Evolutionary conservation across 92 coral and sea anemone genomes (phyloP).

Genomic region (Pocillopora grandis): DNA sequence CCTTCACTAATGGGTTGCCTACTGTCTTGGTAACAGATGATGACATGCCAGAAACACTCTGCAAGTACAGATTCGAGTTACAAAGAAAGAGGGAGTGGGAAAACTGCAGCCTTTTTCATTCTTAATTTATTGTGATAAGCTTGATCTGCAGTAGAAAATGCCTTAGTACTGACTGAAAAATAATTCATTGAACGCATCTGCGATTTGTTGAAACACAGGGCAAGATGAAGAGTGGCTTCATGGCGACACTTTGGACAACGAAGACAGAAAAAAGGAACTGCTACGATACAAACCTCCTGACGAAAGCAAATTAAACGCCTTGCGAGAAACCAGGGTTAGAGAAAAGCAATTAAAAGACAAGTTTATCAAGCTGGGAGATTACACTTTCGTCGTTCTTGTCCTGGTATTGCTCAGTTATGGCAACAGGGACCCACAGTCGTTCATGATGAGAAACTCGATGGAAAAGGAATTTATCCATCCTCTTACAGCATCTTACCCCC

Average conservation of each 20-base stretch:
- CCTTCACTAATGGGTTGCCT: too few species aligned
- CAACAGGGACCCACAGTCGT: conserved; percentile 31
- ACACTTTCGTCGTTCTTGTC: conserved; percentile 20
- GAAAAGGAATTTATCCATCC: conserved; percentile 37
- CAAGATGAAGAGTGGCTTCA: conserved; percentile 51
- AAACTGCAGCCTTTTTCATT: too few species aligned
- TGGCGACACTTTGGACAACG: background rate
- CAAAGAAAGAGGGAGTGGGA: too few species aligned
- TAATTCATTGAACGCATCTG: too few species aligned
- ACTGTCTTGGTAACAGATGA: too few species aligned
- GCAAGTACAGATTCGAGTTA: too few species aligned
- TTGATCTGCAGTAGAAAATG: too few species aligned
- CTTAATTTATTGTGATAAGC: too few species aligned
- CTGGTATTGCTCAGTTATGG: conserved; percentile 16
- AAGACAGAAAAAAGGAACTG: conserved; percentile 27
- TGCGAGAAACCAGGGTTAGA: conserved; percentile 17
- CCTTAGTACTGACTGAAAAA: too few species aligned
- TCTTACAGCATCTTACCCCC: conserved; percentile 23
- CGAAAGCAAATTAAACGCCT: conserved; percentile 16
- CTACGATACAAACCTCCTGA: conserved; percentile 29
- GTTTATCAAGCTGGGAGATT: conserved; percentile 17
- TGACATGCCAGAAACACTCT: too few species aligned
- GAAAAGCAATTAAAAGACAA: conserved; percentile 40
- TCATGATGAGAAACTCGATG: conserved; percentile 34
- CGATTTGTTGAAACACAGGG: conserved; percentile 10